Evolutionary conservation across 2,888 invertebrate genomes (phyloP), one percentile per base, ranked within the genome.

Genomic region (Patella pellucida): DNA sequence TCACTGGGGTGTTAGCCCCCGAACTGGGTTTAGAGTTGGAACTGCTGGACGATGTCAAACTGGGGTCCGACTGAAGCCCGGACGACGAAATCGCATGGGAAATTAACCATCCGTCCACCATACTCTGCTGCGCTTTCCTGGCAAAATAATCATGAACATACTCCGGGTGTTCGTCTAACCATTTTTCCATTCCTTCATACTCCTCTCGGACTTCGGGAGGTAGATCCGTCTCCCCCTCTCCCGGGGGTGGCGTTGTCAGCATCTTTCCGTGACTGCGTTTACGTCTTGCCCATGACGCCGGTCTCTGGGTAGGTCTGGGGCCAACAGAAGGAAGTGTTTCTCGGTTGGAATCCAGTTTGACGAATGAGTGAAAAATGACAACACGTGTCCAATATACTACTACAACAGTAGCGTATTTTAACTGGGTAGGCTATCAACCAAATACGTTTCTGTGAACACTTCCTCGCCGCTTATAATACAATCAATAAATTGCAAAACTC

Each of bases 141-240:
- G 83, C 91, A 89, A 97, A 97, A 92, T 97, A 98, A 92, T 97
- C 97, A 91, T 96, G 95, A 84, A 96, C 95, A 91, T 97, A 98
- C 91, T 97, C 96, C 85, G 96, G 97, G 93, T 98, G 97, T 91
- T 97, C 97, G 92, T 98, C 97, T 85, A 98, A 94, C 97, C 97
- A 98, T 86, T 96, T 94, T 92, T 97, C 97, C 93, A 97, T 96
- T 83, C 80, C 77, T 12, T 84, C 87, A 75, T 85, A 87, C 70
- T 88, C 88, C 77, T 86, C 86, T 41, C 80, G 74, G 16, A 69
- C 71, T 56, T 77, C 80, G 19, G 81, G 80, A n/a, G 81, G 76
- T 70, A 81, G 69, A 16, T 70, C 76, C 31, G 82, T 76, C 69
- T 84, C 83, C 72, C 72, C 79, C 62, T 81, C 81, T 68, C 78